Percentiles rank a stretch among this genome's conserved stretches.
phyloP scores from a whole-genome alignment of 2,888 invertebrate species.

The Pachydiplax longipennis region DNA sequence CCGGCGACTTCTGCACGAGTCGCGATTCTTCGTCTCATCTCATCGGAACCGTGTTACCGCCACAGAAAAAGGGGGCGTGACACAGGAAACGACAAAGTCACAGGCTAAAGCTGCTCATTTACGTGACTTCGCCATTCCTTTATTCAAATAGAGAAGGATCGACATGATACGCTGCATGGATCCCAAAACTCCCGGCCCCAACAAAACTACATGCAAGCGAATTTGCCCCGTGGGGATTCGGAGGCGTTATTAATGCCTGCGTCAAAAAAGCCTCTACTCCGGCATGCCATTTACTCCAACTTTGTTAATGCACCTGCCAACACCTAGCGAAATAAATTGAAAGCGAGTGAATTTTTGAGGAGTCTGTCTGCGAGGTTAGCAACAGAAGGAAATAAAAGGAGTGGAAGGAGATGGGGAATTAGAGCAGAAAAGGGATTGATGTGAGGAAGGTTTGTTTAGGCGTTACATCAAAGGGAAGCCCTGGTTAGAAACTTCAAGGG shows the following conservation, averaged over 20 bases:
- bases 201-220: neutral
- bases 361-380: neutral
- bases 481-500: too few relatives aligned
- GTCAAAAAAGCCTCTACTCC: neutral
- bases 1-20: too few relatives aligned
- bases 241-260: neutral
- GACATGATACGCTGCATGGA: neutral
- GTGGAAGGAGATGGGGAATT: neutral
- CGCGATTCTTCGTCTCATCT: too few relatives aligned
- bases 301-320: neutral
- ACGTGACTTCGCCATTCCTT: too few relatives aligned
- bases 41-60: too few relatives aligned
- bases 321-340: neutral
- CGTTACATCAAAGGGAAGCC: too few relatives aligned
- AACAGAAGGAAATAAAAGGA: neutral
- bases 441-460: neutral
- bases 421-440: neutral
- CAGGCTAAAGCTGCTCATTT: too few relatives aligned
- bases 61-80: too few relatives aligned
- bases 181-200: neutral
- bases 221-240: neutral
- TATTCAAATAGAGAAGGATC: too few relatives aligned
- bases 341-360: neutral
- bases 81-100: too few relatives aligned
- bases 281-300: neutral